Evolutionary conservation across 1,140 invertebrate genomes (phyloP), one percentile per base, ranked within the genome.

Genomic region (Papilio helenus): DNA sequence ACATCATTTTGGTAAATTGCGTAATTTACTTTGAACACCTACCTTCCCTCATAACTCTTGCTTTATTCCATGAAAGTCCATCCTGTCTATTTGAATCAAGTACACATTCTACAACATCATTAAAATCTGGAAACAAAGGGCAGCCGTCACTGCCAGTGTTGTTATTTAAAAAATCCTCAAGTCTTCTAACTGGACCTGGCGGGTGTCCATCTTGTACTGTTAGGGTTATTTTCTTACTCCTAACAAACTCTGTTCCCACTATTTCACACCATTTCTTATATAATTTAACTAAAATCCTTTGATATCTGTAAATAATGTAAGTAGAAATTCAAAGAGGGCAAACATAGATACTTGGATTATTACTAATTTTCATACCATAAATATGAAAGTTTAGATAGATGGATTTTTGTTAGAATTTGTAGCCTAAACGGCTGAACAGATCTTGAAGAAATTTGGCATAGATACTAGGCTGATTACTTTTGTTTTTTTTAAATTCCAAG

Each of bases 61-160:
- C 10, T 29, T 82, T 83, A 72, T 39, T 85, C 88, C 88, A 93
- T 18, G 84, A 86, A 3, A 92, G 83, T n/a, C 79, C 65, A 39
- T 88, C 87, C n/a, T 72, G 68, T 0, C 73, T 46, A 79, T 90
- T 92, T 0, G 90, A 86, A 29, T 80, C 49, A 3, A 46, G 72
- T 1, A 93, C 91, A 85, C 92, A 93, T 34, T 81, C 81, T 0
- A 90, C 79, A 0, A 93, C 91, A 79, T 93, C 91, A 34, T 72
- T 46, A 46, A 92, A 92, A 65, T 91, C 88, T 0, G 92, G 92
- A 61, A 92, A 92, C 0, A 80, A 77, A 14, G 86, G 82, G 20
- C 81, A 61, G 0, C 90, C 91, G 58, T 90, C 82, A 16, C 74
- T 68, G 1, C 79, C 84, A 14, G 87, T 83, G 14, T 88, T 90